Percentiles rank a stretch among this genome's conserved stretches.
Conservation (phyloP, 2,888 invertebrate species). For the Drosophila glabriapex region DNA sequence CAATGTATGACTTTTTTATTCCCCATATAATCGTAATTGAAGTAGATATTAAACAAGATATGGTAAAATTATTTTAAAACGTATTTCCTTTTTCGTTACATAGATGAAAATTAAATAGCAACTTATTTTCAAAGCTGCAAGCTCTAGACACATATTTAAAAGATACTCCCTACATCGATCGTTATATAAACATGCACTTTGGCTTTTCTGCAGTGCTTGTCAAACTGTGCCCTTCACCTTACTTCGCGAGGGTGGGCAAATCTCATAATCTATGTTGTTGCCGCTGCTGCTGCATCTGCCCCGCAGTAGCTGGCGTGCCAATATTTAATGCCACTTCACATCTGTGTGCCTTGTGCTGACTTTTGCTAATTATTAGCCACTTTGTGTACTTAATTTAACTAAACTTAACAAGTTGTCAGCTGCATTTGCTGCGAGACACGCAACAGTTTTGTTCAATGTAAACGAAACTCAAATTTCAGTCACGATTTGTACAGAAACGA, state of each 20-base stretch:
- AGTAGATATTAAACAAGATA: not conserved
- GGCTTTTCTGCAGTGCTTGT: not conserved
- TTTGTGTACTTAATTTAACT: not conserved
- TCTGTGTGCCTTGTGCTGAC: not conserved
- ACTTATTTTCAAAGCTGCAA: not conserved
- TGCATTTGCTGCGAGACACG: conserved; percentile 37
- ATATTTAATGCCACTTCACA: conserved; percentile 37
- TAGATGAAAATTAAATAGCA: not conserved
- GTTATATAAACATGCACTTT: not conserved
- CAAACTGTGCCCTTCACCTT: conserved; percentile 35
- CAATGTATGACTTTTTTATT: not conserved
- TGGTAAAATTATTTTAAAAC: not conserved
- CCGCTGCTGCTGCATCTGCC: not conserved
- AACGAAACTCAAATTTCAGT: conserved; percentile 19
- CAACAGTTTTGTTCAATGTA: conserved; percentile 37
- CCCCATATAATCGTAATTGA: not conserved
- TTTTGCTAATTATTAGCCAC: conserved; percentile 1
- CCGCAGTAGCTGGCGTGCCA: conserved; percentile 15
- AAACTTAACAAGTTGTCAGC: conserved; percentile 44
- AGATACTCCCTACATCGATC: not conserved
- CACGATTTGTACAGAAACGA: conserved; percentile 1
- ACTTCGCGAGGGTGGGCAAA: conserved; percentile 29
- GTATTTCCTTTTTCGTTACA: not conserved
- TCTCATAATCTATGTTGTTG: conserved; percentile 4
- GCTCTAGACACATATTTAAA: not conserved